Evolutionary conservation across 2,113 vertebrate species (phyloP), one percentile per base, ranked within the genome.

Genomic region (Chaenogobius annularis): DNA sequence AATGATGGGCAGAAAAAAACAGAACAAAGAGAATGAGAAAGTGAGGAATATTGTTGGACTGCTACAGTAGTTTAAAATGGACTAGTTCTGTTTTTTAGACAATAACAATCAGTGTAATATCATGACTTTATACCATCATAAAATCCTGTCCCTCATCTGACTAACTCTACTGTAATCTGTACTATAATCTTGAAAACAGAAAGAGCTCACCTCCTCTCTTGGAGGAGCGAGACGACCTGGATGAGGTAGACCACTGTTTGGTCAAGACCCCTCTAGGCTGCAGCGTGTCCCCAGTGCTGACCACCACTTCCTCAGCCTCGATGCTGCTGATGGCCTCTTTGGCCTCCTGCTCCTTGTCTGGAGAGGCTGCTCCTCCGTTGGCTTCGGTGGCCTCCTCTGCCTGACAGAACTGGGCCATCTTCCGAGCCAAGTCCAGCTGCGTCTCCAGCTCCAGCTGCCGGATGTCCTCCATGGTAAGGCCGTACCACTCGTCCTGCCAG

Each of bases 401-500:
- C 11, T 89, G 86, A 73, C 94, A 94, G 90, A 94, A 98, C 88
- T 96, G 95, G 67, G 96, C 96, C 97, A 99, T 99, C 90, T 97
- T 98, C 20, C 88, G 94, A 43, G 97, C 97, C 78, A 98, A 88
- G 88, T 96, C 95, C 79, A 97, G 74, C 89, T 99, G 98, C 0
- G 95, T 95, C 87, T 99, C 98, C 84, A 95, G 95, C 91, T 99
- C 98, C 85, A 99, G 93, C 85, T 95, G 94, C 71, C 97, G 90
- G 89, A 99, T 99, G 85, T 99, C 95, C 83, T 98, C 97, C 1
- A 99, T 99, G 84, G 94, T 98, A 77, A 99, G 94, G 61, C 98
- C 97, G 0, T 94, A 98, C 98, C 98, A 99, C 54, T 99, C 97
- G 0, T 99, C 98, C 91, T 99, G 98, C 98, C 98, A 99, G 89